phyloP scores from a whole-genome alignment of 2,797 vertebrate genomes.

The Sebastes dallii region DNA sequence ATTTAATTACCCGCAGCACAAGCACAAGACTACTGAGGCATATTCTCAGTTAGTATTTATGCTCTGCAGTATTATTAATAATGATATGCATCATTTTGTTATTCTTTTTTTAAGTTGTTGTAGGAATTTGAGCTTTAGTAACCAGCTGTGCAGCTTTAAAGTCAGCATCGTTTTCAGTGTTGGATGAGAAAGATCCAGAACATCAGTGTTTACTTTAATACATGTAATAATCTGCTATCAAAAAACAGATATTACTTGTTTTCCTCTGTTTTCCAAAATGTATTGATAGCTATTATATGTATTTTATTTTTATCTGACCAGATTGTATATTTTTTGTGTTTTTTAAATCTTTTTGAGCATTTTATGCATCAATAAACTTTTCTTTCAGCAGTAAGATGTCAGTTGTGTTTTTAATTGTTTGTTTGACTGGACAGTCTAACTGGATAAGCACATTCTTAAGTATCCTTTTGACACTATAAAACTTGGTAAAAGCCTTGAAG shows the following conservation, averaged over 20 bases:
- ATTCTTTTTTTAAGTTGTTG: too few relatives aligned
- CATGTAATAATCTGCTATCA: too few relatives aligned
- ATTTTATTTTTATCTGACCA: neutral
- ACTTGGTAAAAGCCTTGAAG: rapidly evolving
- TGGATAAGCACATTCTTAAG: rapidly evolving
- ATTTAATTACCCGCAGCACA: too few relatives aligned
- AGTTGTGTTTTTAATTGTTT: neutral
- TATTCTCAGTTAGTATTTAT: neutral
- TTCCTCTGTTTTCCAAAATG: neutral
- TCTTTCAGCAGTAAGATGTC: neutral
- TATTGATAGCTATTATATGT: neutral
- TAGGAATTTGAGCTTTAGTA: neutral
- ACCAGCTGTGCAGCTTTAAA: neutral
- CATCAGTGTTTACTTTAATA: too few relatives aligned
- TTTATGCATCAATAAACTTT: neutral
- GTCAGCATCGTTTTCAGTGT: neutral
- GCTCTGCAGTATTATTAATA: neutral
- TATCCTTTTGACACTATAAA: too few relatives aligned
- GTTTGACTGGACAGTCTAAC: neutral
- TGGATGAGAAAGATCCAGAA: neutral
- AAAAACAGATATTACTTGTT: neutral
- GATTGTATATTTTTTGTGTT: neutral
- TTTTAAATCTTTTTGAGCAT: neutral
- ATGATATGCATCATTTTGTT: too few relatives aligned
- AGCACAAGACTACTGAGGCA: too few relatives aligned